phyloP scores from a whole-genome alignment of 2,888 invertebrate species.

The Branchellion lobata region DNA sequence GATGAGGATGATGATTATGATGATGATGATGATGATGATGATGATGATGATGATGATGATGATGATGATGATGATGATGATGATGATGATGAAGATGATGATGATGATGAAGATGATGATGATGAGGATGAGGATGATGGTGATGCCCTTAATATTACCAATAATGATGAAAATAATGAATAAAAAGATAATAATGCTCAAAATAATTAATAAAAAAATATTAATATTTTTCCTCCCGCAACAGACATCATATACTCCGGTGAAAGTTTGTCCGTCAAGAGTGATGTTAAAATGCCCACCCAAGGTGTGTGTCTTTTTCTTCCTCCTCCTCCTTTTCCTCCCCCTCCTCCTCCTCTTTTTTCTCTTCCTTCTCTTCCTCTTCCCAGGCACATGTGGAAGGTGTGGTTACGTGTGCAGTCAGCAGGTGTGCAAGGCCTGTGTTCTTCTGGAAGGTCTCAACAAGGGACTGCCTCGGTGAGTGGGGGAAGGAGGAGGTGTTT shows the following conservation, averaged over 20 bases:
- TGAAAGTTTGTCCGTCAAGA: constrained; percentile 72
- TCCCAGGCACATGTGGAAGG: constrained; percentile 69
- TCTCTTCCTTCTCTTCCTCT: no score
- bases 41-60: constrained; percentile 28
- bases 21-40: constrained; percentile 33
- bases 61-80: constrained; percentile 26
- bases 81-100: constrained; percentile 34
- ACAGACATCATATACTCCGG: constrained; percentile 63
- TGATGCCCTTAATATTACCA: no score
- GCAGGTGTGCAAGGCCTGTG: constrained; percentile 91
- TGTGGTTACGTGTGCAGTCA: constrained; percentile 87
- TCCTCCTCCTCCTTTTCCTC: no score
- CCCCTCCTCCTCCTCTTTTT: no score
- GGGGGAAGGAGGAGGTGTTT: neutral
- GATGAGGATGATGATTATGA: constrained; percentile 28
- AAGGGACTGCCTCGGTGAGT: constrained; percentile 71
- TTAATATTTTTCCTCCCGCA: no score
- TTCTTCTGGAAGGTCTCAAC: constrained; percentile 90
- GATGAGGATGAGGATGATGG: no score
- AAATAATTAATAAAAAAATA: no score
- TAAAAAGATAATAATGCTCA: neutral
- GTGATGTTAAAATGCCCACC: constrained; percentile 77
- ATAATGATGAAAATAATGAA: neutral
- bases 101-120: constrained; percentile 21
- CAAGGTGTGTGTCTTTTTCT: no score